Conservation (phyloP, 1,140 invertebrate genomes). For the Drosophila mojavensis region DNA sequence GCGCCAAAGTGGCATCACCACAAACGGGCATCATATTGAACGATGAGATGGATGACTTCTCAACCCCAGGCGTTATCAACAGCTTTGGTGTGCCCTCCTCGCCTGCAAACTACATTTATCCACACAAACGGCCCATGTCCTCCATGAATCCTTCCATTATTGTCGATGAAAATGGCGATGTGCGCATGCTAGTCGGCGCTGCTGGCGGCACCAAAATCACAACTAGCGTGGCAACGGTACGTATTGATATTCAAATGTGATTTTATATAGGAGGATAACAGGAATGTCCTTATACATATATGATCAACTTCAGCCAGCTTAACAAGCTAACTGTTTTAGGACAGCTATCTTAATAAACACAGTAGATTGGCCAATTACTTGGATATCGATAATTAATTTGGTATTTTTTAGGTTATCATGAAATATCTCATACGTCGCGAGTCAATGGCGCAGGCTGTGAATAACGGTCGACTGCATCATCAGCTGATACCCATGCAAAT, state of each 20-base stretch:
- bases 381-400: not conserved
- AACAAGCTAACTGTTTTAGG: not conserved
- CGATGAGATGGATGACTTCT: conserved; percentile 98
- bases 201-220: conserved; percentile 97
- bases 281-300: not conserved
- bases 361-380: too few relatives aligned
- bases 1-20: conserved; percentile 89
- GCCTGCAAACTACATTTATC: conserved; percentile 92
- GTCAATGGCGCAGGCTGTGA: conserved; percentile 91
- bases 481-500: conserved; percentile 95
- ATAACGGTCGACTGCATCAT: conserved; percentile 94
- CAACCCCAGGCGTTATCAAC: conserved; percentile 91
- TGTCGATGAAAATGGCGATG: conserved; percentile 90
- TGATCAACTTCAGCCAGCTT: not conserved
- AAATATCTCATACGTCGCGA: conserved; percentile 90
- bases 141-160: conserved; percentile 96
- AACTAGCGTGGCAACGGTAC: conserved; percentile 87
- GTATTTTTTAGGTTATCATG: conserved; percentile 86
- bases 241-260: not conserved
- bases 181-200: conserved; percentile 93
- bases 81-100: conserved; percentile 92
- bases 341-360: not conserved
- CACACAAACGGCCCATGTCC: conserved; percentile 95
- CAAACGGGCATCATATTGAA: conserved; percentile 97
- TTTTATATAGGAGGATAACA: too few relatives aligned